These are phyloP conservation scores for Fistularia tabacaria DNA, from an alignment of 2,797 vertebrate genomes.

Conservation along the genomic window DNA sequence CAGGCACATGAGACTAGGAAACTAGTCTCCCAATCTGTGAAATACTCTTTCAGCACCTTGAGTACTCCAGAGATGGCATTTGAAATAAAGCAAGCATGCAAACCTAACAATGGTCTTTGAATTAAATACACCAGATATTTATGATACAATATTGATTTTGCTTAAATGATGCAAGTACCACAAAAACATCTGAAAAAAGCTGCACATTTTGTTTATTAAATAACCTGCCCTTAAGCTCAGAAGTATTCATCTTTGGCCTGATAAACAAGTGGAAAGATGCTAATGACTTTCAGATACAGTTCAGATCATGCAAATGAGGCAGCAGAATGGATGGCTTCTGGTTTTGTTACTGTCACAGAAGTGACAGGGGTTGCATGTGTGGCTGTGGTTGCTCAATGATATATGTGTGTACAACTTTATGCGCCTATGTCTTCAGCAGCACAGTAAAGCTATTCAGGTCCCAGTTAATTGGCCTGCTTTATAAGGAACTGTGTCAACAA, in stretches of 20 bases:
- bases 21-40: too few relatives aligned
- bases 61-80: background rate
- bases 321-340: constrained; percentile 47
- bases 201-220: constrained; percentile 39
- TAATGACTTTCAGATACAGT: constrained; percentile 59
- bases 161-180: constrained; percentile 32
- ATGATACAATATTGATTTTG: constrained; percentile 6
- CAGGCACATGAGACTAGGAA: too few relatives aligned
- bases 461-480: constrained; percentile 74
- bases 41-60: too few relatives aligned
- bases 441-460: constrained; percentile 75
- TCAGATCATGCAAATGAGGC: constrained; percentile 60
- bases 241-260: constrained; percentile 50
- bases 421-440: constrained; percentile 62
- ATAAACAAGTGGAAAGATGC: constrained; percentile 64
- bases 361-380: constrained; percentile 47
- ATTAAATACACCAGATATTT: constrained; percentile 8
- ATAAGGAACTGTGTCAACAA: constrained; percentile 74
- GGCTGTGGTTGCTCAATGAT: constrained; percentile 39
- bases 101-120: constrained; percentile 1
- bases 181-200: constrained; percentile 29
- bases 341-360: constrained; percentile 53
- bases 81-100: constrained; percentile 16
- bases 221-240: constrained; percentile 27
- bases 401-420: constrained; percentile 49